These are phyloP conservation scores for Sylvilagus floridanus DNA, from an alignment of 2,797 vertebrate genomes.

Conservation along the genomic window DNA sequence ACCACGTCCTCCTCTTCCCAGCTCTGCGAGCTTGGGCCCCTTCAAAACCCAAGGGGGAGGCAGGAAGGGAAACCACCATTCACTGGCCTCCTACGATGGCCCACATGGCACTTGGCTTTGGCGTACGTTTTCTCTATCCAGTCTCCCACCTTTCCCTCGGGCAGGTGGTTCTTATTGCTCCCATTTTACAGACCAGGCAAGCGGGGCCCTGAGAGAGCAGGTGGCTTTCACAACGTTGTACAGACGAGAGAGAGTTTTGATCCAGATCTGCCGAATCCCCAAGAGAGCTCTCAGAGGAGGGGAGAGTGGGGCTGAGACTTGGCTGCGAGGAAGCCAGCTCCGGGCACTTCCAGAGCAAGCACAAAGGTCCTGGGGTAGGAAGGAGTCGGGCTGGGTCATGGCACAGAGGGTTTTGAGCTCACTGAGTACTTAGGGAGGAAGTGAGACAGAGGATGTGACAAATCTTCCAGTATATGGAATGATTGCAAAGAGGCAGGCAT, in stretches of 20 bases:
- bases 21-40: background rate
- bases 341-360: background rate
- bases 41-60: background rate
- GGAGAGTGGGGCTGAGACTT: background rate
- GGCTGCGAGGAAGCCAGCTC: background rate
- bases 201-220: background rate
- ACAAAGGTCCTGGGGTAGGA: background rate
- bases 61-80: background rate
- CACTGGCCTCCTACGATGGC: background rate
- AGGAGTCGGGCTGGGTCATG: background rate
- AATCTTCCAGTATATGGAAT: background rate
- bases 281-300: background rate
- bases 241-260: background rate
- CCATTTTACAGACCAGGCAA: background rate
- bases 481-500: background rate
- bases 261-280: background rate
- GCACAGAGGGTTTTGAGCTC: background rate
- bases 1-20: background rate
- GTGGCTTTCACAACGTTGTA: background rate
- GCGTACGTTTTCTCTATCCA: background rate
- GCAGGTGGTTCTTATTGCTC: background rate
- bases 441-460: background rate
- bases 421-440: background rate
- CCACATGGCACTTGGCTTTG: background rate
- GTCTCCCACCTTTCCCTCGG: background rate